Evolutionary conservation across 53 echinoderm and acorn worm genomes (phyloP).

Genomic region (Luidia sarsii): DNA sequence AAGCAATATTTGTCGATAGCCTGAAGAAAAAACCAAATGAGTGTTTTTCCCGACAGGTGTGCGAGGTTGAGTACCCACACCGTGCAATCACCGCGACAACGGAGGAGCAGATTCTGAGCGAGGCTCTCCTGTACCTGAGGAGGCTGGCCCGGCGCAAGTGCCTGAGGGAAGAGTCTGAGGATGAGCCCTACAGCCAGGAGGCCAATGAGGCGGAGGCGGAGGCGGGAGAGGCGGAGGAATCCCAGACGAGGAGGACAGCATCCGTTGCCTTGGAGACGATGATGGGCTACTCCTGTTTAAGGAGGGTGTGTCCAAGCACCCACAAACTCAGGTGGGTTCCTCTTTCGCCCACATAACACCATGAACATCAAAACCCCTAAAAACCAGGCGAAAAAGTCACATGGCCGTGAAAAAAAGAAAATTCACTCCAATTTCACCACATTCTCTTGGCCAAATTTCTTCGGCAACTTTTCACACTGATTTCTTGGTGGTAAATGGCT

Average conservation of each 20-base stretch:
- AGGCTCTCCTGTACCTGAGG: conserved; percentile 45
- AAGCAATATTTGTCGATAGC: no score
- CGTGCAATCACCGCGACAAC: conserved; percentile 16
- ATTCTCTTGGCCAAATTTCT: no score
- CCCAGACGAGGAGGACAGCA: conserved; percentile 28
- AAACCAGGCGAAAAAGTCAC: no score
- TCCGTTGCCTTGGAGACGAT: conserved; percentile 59
- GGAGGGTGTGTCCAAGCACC: conserved; percentile 61
- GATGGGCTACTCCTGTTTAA: conserved; percentile 51
- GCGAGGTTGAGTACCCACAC: conserved; percentile 52
- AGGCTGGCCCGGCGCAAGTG: conserved; percentile 30
- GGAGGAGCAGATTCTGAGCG: conserved; percentile 59
- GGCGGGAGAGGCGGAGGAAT: conserved; percentile 26
- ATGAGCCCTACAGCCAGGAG: no score
- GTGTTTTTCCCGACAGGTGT: conserved; percentile 54
- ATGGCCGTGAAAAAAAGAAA: no score
- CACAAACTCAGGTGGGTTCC: conserved; percentile 75
- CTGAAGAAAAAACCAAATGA: background rate
- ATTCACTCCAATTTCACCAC: no score
- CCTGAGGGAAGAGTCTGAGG: conserved; percentile 32
- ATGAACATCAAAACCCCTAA: no score
- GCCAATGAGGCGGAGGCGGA: conserved; percentile 46
- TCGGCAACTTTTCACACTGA: no score
- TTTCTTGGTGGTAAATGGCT: no score
- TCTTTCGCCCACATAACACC: no score